Evolutionary conservation across 2,113 vertebrate species (phyloP).

Genomic region (Bagarius yarrelli): DNA sequence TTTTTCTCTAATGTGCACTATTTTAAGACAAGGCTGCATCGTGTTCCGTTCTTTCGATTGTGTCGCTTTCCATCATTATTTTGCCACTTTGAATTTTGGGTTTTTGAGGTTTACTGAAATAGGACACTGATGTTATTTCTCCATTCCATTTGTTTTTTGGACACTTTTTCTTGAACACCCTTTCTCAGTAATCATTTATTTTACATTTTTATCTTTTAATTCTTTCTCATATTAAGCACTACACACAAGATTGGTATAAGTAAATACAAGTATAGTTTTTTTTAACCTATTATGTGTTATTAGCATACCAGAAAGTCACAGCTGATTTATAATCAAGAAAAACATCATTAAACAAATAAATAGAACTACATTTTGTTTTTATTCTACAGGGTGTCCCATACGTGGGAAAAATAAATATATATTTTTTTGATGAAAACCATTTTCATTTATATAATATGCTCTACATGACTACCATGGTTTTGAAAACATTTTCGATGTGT

Average conservation of each 20-base stretch:
- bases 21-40: constrained; percentile 64
- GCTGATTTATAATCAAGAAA: neutral
- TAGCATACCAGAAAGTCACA: neutral
- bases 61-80: neutral
- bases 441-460: too few species aligned
- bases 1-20: constrained; percentile 52
- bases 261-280: neutral
- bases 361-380: neutral
- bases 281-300: too few species aligned
- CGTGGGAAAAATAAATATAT: too few species aligned
- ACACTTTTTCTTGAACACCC: neutral
- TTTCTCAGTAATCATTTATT: neutral
- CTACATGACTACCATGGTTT: too few species aligned
- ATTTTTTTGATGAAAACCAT: too few species aligned
- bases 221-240: neutral
- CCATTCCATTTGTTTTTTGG: neutral
- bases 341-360: neutral
- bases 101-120: neutral
- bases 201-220: neutral
- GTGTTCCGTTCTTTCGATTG: constrained; percentile 46
- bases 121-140: neutral
- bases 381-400: too few species aligned
- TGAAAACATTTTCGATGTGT: too few species aligned
- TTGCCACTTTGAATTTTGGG: constrained; percentile 1
- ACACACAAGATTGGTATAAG: neutral